Base-by-base conservation (phyloP, 2,888 invertebrate genomes). In the Fabriciana adippe region DNA sequence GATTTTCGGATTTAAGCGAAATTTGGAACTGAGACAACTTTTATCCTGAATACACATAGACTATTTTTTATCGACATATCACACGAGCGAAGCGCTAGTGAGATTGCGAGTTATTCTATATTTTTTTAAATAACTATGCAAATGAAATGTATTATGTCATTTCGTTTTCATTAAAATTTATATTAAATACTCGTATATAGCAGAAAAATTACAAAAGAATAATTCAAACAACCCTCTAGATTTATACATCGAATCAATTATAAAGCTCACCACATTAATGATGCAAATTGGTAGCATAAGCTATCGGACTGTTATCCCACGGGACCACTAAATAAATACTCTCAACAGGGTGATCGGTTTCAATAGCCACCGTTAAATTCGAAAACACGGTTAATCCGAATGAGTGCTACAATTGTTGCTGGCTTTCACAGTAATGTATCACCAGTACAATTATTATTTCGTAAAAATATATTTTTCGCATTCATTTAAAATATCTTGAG, bases 201-300 rank as follows among this genome's bases (percentile, higher is more conserved):
- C 6, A 35, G 31, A 18, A 16, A 6, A 35, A 14, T 16, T 45
- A 13, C n/a, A 45, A 62, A 54, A 53, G 54, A 54, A n/a, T 53
- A 31, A 62, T 41, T 45, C 31, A 66, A 15, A 62, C 45, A 41
- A 50, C 45, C 41, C 75, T 76, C 72, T 69, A 75, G 76, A 87
- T 88, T 88, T 84, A 83, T 84, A 87, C 85, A 84, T 81, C 84
- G 82, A 86, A 89, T 89, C 85, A 87, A 88, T 88, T 88, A 88
- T 67, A 60, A 64, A 79, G 83, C 78, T 76, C 76, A 72, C 77
- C 78, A 80, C 81, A 88, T 89, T 87, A 88, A 86, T 87, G 85
- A 88, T 90, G 87, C 86, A 89, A 90, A 89, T 89, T 87, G 88
- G 83, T 79, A 86, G 71, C 70, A 89, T 89, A 88, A 85, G 88